A percentile compares a stretch with the other conserved stretches of the same genome.
Evolutionary conservation across 2,888 invertebrate species (phyloP).

Genomic region (Chaitophorus viminalis): DNA sequence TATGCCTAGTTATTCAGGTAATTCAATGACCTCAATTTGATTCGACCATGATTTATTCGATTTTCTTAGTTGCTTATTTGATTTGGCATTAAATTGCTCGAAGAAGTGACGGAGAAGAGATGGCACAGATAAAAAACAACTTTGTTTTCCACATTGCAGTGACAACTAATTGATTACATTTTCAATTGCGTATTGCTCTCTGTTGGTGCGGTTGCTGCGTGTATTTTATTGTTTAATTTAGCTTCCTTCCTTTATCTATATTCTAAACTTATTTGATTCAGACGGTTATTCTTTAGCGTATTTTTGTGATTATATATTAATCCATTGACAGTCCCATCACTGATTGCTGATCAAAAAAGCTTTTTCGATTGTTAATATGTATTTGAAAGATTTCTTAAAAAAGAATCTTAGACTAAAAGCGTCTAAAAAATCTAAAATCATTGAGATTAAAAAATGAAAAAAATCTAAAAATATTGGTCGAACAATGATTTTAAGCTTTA

Average conservation of each 20-base stretch:
- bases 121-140: background rate
- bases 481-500: too few species aligned
- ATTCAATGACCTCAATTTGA: constrained; percentile 29
- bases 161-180: constrained; percentile 47
- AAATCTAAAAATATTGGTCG: too few species aligned
- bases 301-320: background rate
- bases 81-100: constrained; percentile 24
- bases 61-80: constrained; percentile 16
- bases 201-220: background rate
- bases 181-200: constrained; percentile 16
- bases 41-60: constrained; percentile 46
- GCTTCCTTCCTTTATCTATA: background rate
- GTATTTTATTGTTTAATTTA: constrained; percentile 34
- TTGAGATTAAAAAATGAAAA: too few species aligned
- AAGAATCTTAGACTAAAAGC: too few species aligned
- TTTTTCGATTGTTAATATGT: too few species aligned
- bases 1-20: constrained; percentile 13
- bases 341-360: too few species aligned
- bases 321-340: too few species aligned
- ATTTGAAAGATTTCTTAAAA: too few species aligned
- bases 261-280: background rate
- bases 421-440: too few species aligned
- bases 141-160: constrained; percentile 4
- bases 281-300: background rate
- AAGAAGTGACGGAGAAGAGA: background rate